Percentiles rank a stretch among this genome's conserved stretches.
These are phyloP conservation scores for Xestia xanthographa DNA, from an alignment of 2,888 invertebrate genomes.

Conservation along the genomic window DNA sequence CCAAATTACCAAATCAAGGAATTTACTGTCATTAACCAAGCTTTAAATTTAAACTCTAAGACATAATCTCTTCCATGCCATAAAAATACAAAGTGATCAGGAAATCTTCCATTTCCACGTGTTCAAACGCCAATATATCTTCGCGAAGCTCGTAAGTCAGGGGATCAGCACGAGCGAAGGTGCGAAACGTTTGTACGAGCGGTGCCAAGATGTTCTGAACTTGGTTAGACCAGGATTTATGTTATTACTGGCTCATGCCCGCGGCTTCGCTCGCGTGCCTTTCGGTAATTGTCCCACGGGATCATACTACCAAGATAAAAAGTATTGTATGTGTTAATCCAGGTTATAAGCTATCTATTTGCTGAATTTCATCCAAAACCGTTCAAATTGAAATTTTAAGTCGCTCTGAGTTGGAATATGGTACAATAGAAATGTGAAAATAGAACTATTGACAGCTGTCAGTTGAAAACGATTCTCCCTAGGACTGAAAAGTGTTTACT, in stretches of 20 bases:
- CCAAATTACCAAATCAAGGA: not conserved
- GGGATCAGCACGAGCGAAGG: constrained; percentile 17
- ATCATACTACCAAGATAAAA: too few species aligned
- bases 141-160: constrained; percentile 23
- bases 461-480: too few species aligned
- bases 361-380: too few species aligned
- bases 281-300: too few species aligned
- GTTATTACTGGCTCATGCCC: not conserved
- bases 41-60: not conserved
- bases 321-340: too few species aligned
- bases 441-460: too few species aligned
- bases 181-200: constrained; percentile 18
- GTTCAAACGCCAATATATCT: constrained; percentile 44
- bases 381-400: too few species aligned
- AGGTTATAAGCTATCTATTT: too few species aligned
- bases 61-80: not conserved
- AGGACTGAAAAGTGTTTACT: too few species aligned
- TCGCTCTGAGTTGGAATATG: too few species aligned
- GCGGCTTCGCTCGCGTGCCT: too few species aligned
- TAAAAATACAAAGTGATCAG: not conserved
- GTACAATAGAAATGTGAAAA: too few species aligned
- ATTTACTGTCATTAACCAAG: not conserved
- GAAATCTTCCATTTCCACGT: constrained; percentile 15
- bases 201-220: constrained; percentile 31
- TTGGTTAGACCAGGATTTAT: constrained; percentile 17